Base-by-base conservation (phyloP, 2,888 invertebrate species). In the Pollenia labialis region DNA sequence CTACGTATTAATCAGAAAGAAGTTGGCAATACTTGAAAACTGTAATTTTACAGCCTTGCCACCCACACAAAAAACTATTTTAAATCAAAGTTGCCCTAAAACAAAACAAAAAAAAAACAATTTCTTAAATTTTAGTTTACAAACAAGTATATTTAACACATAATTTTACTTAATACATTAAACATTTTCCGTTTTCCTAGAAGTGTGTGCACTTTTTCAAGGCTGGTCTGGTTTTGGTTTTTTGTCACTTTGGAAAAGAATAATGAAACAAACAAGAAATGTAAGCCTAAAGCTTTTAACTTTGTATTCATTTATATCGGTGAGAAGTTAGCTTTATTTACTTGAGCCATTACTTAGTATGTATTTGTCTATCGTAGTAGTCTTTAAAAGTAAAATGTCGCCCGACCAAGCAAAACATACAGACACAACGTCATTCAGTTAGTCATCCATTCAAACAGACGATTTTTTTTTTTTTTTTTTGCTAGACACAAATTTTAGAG, bases 161-260 rank as follows among this genome's bases (percentile, higher is more conserved):
- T 75, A 66, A 54, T 66, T 42, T 18, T 72, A 56, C 64, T 71
- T 83, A 64, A 77, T 18, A 75, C 18, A 11, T n/a, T 16, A 14
- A 2, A 50, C 7, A 7, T 52, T 32, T n/a, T 60, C 40, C 9
- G 44, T 23, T 60, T 44, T 32, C 32, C 4, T 32, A 32, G 0
- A 32, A 32, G 32, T 6, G 46, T n/a, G 10, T 48, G 23, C 66
- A 50, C 64, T 80, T 62, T 64, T 79, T 82, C 79, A 75, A 85
- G 82, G 74, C 82, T 82, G 62, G 56, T 79, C 79, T 75, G 68
- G 62, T 82, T 82, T 79, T 62, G 82, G 85, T 82, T 82, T 82
- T 79, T 56, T 85, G 85, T 82, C 85, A 77, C 72, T 82, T 54
- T 60, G 48, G n/a, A 50, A 74, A 72, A 66, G 23, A 62, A 72